Evolutionary conservation across 2,888 invertebrate species (phyloP), one percentile per base, ranked within the genome.

Genomic region (Arge pagana): DNA sequence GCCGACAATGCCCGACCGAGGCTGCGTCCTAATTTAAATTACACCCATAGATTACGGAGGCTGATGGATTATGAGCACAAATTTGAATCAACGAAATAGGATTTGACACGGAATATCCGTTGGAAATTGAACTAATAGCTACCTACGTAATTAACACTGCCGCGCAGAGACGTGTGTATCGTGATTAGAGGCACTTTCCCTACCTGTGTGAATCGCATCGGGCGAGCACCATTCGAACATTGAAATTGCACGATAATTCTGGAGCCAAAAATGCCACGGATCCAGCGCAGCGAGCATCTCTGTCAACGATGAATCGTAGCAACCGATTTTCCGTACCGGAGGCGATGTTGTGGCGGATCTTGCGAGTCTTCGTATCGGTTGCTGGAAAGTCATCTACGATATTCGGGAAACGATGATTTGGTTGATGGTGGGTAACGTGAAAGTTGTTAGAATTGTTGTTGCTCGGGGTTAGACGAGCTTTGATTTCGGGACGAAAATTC

Each of bases 171-270:
- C 63, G 66, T 63, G 64, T 60, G 65, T 60, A 62, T 66, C 67
- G 65, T 68, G 64, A 68, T 70, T 70, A 68, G 60, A 62, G 67
- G 21, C n/a, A n/a, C n/a, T n/a, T n/a, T n/a, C n/a, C n/a, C n/a
- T n/a, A n/a, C n/a, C n/a, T 19, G 30, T 30, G 30, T 21, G 41
- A 31, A 45, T 50, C 13, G 10, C 6, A 15, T 4, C 8, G 15
- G 3, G 21, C 18, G 3, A 19, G 16, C 28, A 39, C 16, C 26
- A 16, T 16, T 23, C 19, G 19, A 35, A 8, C 15, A 21, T 48
- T 36, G 31, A 19, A n/a, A 6, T 11, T 18, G 15, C 36, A 28
- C 13, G n/a, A 36, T 28, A 18, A 31, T 23, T 39, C 7, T 19
- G 18, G 41, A 21, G 18, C 23, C 26, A 28, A 13, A 5, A 8